Conservation (phyloP, 2,888 invertebrate species). For the Volucella zonaria region DNA sequence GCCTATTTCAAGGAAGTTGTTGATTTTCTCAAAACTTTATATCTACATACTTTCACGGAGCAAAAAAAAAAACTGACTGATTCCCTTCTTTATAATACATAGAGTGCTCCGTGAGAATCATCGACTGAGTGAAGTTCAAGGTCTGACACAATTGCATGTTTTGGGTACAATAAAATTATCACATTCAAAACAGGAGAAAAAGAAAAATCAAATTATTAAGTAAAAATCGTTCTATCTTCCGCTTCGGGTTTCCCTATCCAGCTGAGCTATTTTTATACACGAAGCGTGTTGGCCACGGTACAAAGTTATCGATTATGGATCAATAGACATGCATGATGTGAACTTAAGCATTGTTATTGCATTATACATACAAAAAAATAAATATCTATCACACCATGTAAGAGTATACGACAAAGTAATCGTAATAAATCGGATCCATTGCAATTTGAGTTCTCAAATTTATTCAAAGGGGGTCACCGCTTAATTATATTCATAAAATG, state of each 20-base stretch:
- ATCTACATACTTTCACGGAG: too few relatives aligned
- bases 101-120: neutral
- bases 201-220: neutral
- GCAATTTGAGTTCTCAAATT: neutral
- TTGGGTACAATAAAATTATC: neutral
- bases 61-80: too few relatives aligned
- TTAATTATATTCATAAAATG: constrained; percentile 19
- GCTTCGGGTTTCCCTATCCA: neutral
- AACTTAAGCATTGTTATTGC: constrained; percentile 28
- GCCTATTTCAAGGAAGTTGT: too few relatives aligned
- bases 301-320: constrained; percentile 16
- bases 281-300: neutral
- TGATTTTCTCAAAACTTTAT: too few relatives aligned
- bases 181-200: neutral
- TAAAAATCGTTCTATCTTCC: neutral
- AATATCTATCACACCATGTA: neutral
- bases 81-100: too few relatives aligned
- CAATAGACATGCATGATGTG: constrained; percentile 14
- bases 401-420: neutral
- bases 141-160: neutral
- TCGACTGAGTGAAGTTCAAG: neutral
- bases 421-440: neutral
- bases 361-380: constrained; percentile 2
- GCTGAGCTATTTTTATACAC: constrained; percentile 25
- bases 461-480: neutral